Conservation (phyloP, 2,113 vertebrate species). For the Lophura nycthemera region DNA sequence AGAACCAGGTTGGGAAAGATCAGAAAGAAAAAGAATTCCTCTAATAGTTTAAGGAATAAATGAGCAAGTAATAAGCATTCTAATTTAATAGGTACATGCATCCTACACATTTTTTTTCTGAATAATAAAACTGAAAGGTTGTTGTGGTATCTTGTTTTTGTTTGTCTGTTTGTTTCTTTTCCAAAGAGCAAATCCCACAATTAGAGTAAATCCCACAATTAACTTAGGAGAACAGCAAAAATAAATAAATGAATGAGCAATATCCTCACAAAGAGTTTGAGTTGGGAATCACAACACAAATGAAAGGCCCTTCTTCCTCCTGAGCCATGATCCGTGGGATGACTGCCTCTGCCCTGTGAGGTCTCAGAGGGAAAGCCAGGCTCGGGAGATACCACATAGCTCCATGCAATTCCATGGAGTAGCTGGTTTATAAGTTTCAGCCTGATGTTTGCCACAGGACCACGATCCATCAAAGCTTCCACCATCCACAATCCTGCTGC, state of each 20-base stretch:
- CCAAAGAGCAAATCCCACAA: neutral
- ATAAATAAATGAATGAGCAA: neutral
- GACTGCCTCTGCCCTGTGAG: fast-evolving
- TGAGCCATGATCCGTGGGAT: neutral
- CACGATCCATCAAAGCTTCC: neutral
- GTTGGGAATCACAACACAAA: neutral
- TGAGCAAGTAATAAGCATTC: constrained; percentile 18
- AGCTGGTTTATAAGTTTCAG: neutral
- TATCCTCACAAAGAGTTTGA: neutral
- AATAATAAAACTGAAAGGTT: neutral
- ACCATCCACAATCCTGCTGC: neutral
- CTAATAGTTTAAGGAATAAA: neutral
- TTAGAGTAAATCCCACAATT: neutral
- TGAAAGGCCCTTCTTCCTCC: neutral
- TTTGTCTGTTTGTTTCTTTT: neutral
- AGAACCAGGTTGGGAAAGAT: neutral
- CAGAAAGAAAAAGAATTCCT: neutral
- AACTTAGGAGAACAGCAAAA: neutral
- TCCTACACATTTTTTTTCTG: constrained; percentile 9
- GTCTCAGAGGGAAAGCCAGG: neutral
- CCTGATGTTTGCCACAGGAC: neutral
- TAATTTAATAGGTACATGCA: neutral
- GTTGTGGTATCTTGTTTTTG: neutral
- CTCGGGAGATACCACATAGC: neutral
- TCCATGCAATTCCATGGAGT: neutral